Conservation (phyloP, 2,888 invertebrate species). For the Bugula neritina region DNA sequence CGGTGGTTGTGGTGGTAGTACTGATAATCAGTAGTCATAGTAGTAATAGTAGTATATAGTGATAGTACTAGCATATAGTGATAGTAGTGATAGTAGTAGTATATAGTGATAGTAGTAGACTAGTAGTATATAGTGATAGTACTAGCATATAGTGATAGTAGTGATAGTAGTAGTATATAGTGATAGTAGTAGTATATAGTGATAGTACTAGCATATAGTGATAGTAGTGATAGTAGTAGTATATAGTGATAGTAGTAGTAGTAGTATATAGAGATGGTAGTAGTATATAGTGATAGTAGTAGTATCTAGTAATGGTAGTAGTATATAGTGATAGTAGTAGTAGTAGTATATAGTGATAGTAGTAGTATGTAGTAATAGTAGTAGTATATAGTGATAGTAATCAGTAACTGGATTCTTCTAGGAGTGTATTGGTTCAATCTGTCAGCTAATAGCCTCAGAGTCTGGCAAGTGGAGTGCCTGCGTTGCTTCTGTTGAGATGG, state of each 20-base stretch:
- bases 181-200: background rate
- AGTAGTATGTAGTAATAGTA: background rate
- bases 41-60: background rate
- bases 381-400: background rate
- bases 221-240: background rate
- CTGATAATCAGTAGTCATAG: background rate
- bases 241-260: background rate
- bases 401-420: background rate
- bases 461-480: background rate
- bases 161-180: background rate
- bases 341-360: background rate
- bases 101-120: background rate
- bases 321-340: background rate
- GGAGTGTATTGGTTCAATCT: background rate
- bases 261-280: background rate
- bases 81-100: background rate
- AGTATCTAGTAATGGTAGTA: background rate
- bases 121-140: background rate
- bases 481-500: background rate
- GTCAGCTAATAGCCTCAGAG: constrained; percentile 11
- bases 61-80: background rate
- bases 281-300: background rate
- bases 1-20: background rate
- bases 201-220: background rate
- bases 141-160: background rate